These are phyloP conservation scores for Alloplasta piceator DNA, from an alignment of 2,888 invertebrate genomes.

Conservation along the genomic window DNA sequence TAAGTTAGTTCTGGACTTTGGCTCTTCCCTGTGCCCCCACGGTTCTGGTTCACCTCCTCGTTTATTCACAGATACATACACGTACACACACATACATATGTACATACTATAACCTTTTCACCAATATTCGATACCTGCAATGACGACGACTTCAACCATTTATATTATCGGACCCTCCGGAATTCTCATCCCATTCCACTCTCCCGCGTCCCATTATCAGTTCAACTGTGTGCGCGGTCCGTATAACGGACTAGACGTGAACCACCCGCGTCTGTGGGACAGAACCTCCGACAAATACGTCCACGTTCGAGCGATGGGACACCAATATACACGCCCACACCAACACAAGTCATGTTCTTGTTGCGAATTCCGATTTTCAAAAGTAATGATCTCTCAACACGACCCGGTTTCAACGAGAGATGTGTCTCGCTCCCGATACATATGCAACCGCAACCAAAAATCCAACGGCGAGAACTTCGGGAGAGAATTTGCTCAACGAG, in stretches of 20 bases:
- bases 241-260: constrained; percentile 15
- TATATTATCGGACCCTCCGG: neutral
- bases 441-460: constrained; percentile 46
- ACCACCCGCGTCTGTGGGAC: constrained; percentile 3
- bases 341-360: neutral
- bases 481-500: constrained; percentile 8
- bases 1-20: constrained; percentile 41
- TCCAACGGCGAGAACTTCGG: constrained; percentile 5
- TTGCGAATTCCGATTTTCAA: constrained; percentile 34
- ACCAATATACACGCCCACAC: neutral
- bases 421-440: constrained; percentile 11
- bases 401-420: constrained; percentile 3
- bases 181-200: neutral
- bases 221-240: neutral
- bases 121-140: constrained; percentile 59
- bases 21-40: constrained; percentile 29
- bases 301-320: neutral
- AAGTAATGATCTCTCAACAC: constrained; percentile 7
- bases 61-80: too few relatives aligned
- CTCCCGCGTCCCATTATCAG: neutral
- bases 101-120: constrained; percentile 14
- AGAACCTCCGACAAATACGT: constrained; percentile 16
- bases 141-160: constrained; percentile 2
- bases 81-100: too few relatives aligned
- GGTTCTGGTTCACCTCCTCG: constrained; percentile 33